Evolutionary conservation across 1,140 invertebrate genomes (phyloP).

Genomic region (Periplaneta americana): DNA sequence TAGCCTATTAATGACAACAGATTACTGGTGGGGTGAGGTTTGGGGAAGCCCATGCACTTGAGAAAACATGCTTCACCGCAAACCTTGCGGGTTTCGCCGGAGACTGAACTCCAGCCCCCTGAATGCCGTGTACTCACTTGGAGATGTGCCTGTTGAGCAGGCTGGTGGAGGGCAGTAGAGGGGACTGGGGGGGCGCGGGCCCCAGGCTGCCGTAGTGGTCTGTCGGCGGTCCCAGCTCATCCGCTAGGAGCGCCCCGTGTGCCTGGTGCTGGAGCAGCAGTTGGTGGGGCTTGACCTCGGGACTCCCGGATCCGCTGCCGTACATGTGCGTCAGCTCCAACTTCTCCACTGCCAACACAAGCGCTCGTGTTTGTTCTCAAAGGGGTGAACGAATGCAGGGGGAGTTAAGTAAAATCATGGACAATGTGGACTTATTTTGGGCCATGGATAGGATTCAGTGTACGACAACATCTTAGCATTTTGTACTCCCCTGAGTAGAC

Average conservation of each 20-base stretch:
- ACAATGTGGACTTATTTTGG: no score
- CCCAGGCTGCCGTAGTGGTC: slow-evolving; percentile 1
- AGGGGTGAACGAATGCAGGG: no score
- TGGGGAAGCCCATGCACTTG: no score
- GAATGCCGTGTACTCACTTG: slow-evolving; percentile 3
- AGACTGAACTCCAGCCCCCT: background rate
- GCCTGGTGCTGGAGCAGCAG: background rate
- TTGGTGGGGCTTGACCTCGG: background rate
- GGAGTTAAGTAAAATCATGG: no score
- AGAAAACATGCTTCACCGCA: no score
- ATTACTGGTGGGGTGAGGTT: no score
- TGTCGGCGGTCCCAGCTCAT: background rate
- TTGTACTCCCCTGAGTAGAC: no score
- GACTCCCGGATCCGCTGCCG: background rate
- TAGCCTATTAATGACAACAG: no score
- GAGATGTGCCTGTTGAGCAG: slow-evolving; percentile 12
- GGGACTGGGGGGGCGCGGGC: slow-evolving; percentile 4
- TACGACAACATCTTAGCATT: no score
- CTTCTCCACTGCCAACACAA: background rate
- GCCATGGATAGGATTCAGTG: no score
- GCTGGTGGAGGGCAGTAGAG: slow-evolving; percentile 4
- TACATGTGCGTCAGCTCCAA: background rate
- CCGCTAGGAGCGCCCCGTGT: background rate
- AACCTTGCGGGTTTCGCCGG: no score
- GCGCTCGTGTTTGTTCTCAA: no score